phyloP scores from a whole-genome alignment of 37 sponge, comb jelly and placozoan genomes.

The Petrosia ficiformis region DNA sequence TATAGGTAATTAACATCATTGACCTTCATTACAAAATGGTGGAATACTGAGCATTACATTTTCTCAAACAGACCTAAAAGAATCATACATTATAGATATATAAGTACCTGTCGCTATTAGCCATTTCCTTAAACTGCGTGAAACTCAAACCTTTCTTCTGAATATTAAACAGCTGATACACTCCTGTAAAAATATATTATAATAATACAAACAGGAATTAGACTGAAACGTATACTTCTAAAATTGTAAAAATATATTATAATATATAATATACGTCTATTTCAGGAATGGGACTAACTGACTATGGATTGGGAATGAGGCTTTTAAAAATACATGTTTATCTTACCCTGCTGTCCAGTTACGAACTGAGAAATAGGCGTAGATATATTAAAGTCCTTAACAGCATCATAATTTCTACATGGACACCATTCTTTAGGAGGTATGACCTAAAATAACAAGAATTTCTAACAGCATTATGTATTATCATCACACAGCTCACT shows the following conservation, averaged over 20 bases:
- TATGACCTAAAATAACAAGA: slow-evolving; percentile 56
- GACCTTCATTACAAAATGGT: too few relatives aligned
- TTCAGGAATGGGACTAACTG: too few relatives aligned
- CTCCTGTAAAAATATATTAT: slow-evolving; percentile 35
- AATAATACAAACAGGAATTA: background rate
- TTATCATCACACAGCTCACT: slow-evolving; percentile 42
- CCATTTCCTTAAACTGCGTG: slow-evolving; percentile 54
- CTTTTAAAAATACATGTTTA: too few relatives aligned
- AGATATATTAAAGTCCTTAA: slow-evolving; percentile 41
- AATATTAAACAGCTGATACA: slow-evolving; percentile 92
- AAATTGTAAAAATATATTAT: too few relatives aligned
- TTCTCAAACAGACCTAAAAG: too few relatives aligned
- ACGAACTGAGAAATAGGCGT: slow-evolving; percentile 83
- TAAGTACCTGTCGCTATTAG: slow-evolving; percentile 68
- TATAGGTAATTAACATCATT: too few relatives aligned
- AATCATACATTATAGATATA: too few relatives aligned
- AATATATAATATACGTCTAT: too few relatives aligned
- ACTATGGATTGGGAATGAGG: too few relatives aligned
- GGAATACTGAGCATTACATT: too few relatives aligned
- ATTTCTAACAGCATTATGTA: too few relatives aligned
- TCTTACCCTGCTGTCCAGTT: slow-evolving; percentile 70
- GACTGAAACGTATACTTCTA: too few relatives aligned
- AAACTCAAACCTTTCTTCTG: slow-evolving; percentile 81
- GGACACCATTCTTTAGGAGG: slow-evolving; percentile 91
- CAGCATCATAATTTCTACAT: slow-evolving; percentile 44